Evolutionary conservation across 2,797 vertebrate genomes (phyloP).

Genomic region (Falco biarmicus): DNA sequence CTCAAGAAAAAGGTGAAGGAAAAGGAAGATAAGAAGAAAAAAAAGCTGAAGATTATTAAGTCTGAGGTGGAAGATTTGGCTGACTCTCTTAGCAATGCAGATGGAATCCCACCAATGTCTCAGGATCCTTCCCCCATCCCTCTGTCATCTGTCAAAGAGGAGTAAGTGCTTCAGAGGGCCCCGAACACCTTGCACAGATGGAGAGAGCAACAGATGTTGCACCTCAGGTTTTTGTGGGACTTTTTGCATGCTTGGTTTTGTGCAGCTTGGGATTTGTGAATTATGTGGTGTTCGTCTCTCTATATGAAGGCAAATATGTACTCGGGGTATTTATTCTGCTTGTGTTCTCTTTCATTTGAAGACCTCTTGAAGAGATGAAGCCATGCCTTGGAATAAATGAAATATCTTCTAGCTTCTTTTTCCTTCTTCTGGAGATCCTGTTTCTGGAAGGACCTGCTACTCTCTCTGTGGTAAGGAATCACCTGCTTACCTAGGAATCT

Average conservation of each 20-base stretch:
- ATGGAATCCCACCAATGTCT: constrained; percentile 78
- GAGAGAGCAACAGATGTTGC: neutral
- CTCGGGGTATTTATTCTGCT: neutral
- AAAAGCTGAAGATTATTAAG: constrained; percentile 90
- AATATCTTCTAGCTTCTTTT: constrained; percentile 93
- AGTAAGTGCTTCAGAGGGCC: constrained; percentile 81
- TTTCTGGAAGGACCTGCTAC: constrained; percentile 84
- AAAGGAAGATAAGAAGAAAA: constrained; percentile 92
- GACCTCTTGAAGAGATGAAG: constrained; percentile 90
- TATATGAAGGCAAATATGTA: neutral
- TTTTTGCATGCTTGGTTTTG: neutral
- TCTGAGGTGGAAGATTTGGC: constrained; percentile 88
- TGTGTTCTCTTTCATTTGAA: constrained; percentile 65
- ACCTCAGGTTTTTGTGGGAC: neutral
- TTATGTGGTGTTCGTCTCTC: neutral
- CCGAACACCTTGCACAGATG: neutral
- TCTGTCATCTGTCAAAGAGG: constrained; percentile 89
- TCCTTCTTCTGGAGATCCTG: constrained; percentile 89
- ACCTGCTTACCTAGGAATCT: neutral
- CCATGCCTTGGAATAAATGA: constrained; percentile 89
- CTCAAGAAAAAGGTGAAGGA: constrained; percentile 92
- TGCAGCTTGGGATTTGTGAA: neutral
- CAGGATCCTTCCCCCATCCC: constrained; percentile 83
- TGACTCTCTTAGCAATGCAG: constrained; percentile 80
- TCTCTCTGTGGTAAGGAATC: constrained; percentile 83